Evolutionary conservation across 2,113 vertebrate species (phyloP).

Genomic region (Indri indri): DNA sequence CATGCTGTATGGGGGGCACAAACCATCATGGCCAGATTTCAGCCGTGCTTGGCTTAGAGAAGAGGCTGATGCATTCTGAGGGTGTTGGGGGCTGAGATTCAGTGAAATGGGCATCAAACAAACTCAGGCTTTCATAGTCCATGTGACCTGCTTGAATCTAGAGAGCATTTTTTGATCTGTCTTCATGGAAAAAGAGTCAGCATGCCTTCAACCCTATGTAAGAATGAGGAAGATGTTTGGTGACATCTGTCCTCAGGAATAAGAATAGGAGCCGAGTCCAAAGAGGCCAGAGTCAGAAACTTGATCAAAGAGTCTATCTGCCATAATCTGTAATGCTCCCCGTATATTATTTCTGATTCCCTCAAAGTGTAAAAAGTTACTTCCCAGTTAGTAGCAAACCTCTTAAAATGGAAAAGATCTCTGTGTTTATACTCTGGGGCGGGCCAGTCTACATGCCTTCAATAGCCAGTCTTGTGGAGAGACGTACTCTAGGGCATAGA

Average conservation of each 20-base stretch:
- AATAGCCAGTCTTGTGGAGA: background rate
- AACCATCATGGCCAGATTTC: background rate
- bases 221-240: background rate
- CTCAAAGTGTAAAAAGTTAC: background rate
- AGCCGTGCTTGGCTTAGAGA: background rate
- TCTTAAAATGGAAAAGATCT: background rate
- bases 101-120: background rate
- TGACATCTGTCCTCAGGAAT: background rate
- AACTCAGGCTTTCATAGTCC: background rate
- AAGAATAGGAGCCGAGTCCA: background rate
- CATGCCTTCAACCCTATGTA: background rate
- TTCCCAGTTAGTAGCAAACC: background rate
- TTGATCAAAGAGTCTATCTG: background rate
- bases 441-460: background rate
- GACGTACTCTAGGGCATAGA: background rate
- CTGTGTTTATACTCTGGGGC: background rate
- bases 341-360: background rate
- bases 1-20: background rate
- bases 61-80: background rate
- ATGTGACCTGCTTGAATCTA: background rate
- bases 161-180: background rate
- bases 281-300: background rate
- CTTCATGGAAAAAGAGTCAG: background rate
- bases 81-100: background rate
- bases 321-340: background rate